Base-by-base conservation (phyloP, 2,888 invertebrate species). In the Thecocarcelia acutangulata region DNA sequence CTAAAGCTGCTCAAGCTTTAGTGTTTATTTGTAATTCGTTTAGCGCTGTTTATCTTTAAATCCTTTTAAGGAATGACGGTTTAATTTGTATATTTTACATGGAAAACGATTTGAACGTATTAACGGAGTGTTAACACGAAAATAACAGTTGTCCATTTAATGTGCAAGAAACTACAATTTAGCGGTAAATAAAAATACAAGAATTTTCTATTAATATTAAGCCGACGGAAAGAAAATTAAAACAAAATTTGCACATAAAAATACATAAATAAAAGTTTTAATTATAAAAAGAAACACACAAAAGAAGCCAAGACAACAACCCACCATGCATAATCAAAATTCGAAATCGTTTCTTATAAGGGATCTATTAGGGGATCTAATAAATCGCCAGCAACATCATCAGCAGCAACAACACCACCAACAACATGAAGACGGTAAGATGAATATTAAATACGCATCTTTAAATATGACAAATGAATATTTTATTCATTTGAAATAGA, bases 281-380 rank as follows among this genome's bases (percentile, higher is more conserved):
- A 54, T 64, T 21, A 28, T 48, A 63, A 28, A 63, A 21, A 64
- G 15, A 61, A 61, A 70, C 13, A 24, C 5, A 3, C 24, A 24
- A 24, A 24, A 24, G 3, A 24, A 24, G 5, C 24, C 24, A 3
- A 24, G 24, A 24, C 24, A 24, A 40, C 42, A 54, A 0, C 6
- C 17, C 15, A 84, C 70, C 83, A 91, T 91, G 91, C 94, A 92
- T 91, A 94, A 92, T 91, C 87, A 89, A 86, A 94, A 92, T 85
- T 92, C 93, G 86, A 96, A 96, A 89, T 97, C 96, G 11, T 97
- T 97, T 90, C 91, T 97, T 82, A 97, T 97, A 85, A 94, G 95
- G 87, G 96, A 97, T 90, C 93, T 97, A 56, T 92, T 97, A 68
- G 95, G 96, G 13, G 96, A 97, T 85, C 87, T 91, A 80, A 91